Evolutionary conservation across 2,888 invertebrate genomes (phyloP), one percentile per base, ranked within the genome.

Genomic region (Mantis religiosa): DNA sequence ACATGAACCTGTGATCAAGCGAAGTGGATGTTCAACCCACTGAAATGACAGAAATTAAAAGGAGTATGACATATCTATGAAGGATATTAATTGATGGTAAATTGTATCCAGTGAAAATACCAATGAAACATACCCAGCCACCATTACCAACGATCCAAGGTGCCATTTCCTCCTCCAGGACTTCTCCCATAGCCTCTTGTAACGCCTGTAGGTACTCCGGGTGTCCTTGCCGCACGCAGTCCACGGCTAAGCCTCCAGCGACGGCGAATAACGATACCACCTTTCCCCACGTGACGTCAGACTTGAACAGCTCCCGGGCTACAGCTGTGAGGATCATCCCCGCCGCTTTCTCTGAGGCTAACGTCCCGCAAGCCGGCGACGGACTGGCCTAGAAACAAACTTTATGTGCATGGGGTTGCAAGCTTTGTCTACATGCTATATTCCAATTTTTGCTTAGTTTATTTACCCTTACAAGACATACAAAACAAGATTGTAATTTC

Each of bases 131-230:
- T 93, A 98, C 98, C 98, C 98, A 98, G 92, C 98, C 98, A 28
- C 98, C 98, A 92, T 97, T 97, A 85, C 95, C 94, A 88, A 96
- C 96, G 20, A 98, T 96, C 98, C 98, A 98, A 0, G 95, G 93
- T 0, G 96, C 96, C 71, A 97, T 93, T 91, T 96, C 95, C 91
- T 96, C 95, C 92, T 96, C 96, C 54, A 97, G 94, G 34, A 96
- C 95, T 91, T 97, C 96, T 0, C 96, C 95, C 91, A 98, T 96
- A 83, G 96, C 96, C 91, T 97, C 97, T 90, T 97, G 94, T 30
- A 98, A 94, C 89, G 96, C 96, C 15, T 96, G 95, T 88, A 98
- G 94, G 91, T 96, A 97, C 84, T 98, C 97, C 0, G 96, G 96
- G 93, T 96, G 94, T 91, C 97, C 95, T 94, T 97, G 94, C 91